Base-by-base conservation (phyloP, 2,113 vertebrate species). In the Strigops habroptila region DNA sequence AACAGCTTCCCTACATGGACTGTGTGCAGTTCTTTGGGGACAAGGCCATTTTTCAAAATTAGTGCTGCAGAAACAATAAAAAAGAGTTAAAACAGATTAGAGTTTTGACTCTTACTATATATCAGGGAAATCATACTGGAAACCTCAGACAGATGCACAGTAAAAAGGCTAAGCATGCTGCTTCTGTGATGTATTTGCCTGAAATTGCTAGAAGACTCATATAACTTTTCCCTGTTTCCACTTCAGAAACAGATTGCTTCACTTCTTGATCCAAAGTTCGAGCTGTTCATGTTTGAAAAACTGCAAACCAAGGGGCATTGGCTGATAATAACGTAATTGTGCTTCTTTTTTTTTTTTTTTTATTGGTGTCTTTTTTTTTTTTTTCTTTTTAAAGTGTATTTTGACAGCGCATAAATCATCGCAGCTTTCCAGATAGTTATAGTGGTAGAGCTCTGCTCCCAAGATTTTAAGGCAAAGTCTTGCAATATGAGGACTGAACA, bases 181-280 rank as follows among this genome's bases (percentile, higher is more conserved):
- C 96, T 96, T 88, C 94, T 96, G 92, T 79, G 93, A 97, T 92
- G 93, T 95, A 97, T 97, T 96, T 97, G 91, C 94, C 95, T 97
- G 95, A 91, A 96, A 97, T 97, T 97, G 94, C 96, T 98, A 89
- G 94, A 97, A 97, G 95, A 92, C 81, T 94, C 84, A 69, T 70
- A 60, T 89, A 96, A 94, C 59, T 82, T 82, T 93, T 78, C 82
- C 81, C 71, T 84, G 64, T 91, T 96, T 91, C 85, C 68, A 75
- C 60, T 92, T 96, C 90, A 82, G 73, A 97, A 82, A 85, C 70
- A 91, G 79, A 92, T 95, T 85, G 91, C 93, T 96, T 93, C 65
- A 57, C 65, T 96, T 93, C 65, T 96, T 91, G 67, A 86, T 96
- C 83, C 95, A 91, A 89, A 82, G 35, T 73, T 73, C 63, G 84